phyloP scores from a whole-genome alignment of 1,140 invertebrate species.

The Pomacea maculata region DNA sequence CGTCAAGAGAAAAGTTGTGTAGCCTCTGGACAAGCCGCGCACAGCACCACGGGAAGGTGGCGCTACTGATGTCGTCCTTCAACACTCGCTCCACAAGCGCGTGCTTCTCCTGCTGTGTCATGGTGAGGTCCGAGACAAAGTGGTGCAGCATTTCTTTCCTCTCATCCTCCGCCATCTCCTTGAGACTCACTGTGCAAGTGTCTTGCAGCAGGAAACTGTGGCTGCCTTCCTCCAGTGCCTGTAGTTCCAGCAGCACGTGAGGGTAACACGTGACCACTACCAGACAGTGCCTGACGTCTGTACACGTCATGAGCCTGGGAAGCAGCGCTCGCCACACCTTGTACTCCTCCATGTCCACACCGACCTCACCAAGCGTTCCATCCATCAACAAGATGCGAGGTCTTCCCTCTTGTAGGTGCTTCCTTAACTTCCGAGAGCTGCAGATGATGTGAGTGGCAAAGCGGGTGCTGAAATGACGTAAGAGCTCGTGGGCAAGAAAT shows the following conservation, averaged over 20 bases:
- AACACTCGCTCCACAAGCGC: too few species aligned
- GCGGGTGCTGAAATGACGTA: background rate
- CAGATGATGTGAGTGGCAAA: background rate
- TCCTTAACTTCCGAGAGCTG: background rate
- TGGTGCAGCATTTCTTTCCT: background rate
- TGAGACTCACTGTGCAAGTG: background rate
- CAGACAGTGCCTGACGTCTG: background rate
- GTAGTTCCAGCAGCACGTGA: conserved; percentile 14
- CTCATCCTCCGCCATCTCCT: background rate
- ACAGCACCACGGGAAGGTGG: too few species aligned
- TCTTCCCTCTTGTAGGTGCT: background rate
- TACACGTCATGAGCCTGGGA: background rate
- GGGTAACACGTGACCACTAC: conserved; percentile 16
- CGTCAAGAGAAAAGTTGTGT: too few species aligned
- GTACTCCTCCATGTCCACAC: conserved; percentile 5
- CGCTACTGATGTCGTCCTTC: too few species aligned
- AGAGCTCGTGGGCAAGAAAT: conserved; percentile 4
- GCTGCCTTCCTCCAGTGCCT: background rate
- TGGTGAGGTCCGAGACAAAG: background rate
- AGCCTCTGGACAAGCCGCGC: too few species aligned
- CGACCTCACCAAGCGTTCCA: conserved; percentile 8
- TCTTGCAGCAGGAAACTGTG: conserved; percentile 2
- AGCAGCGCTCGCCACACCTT: background rate
- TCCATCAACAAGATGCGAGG: conserved; percentile 4
- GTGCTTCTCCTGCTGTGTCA: background rate